Evolutionary conservation across 35 echinoderm and acorn worm species (phyloP), one percentile per base, ranked within the genome.

Genomic region (Ophiothrix spiculata): DNA sequence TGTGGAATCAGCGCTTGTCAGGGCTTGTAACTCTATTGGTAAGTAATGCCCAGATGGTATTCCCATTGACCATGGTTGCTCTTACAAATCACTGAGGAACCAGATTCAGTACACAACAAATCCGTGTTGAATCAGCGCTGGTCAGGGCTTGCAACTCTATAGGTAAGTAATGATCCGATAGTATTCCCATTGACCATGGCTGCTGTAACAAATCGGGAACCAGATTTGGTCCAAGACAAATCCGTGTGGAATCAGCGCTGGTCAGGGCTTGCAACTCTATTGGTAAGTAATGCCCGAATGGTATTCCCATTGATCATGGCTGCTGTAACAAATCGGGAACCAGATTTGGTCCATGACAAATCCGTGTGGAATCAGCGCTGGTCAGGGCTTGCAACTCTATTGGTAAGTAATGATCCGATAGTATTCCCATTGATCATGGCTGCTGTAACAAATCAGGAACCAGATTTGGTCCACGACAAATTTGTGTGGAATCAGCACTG

Each of bases 31-130:
- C n/a, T n/a, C n/a, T n/a, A n/a, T n/a, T n/a, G n/a, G n/a, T n/a
- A n/a, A n/a, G n/a, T n/a, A n/a, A n/a, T n/a, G n/a, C n/a, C n/a
- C n/a, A n/a, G n/a, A n/a, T n/a, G n/a, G n/a, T n/a, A n/a, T n/a
- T n/a, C n/a, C n/a, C n/a, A n/a, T n/a, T n/a, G n/a, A n/a, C n/a
- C n/a, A n/a, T n/a, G n/a, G n/a, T n/a, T 83, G 14, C 56, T 14
- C 56, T 63, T n/a, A n/a, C 14, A 15, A 15, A 15, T 63, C 14
- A 28, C n/a, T n/a, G n/a, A n/a, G n/a, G n/a, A n/a, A n/a, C n/a
- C n/a, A n/a, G n/a, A n/a, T n/a, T 87, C 17, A 85, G 90, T 49
- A 84, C 90, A 23, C 77, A 85, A 1, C 90, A 92, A 21, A 92
- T 92, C 19, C 77, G 90, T 13, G 87, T 56, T 32, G 90, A 92